phyloP scores from a whole-genome alignment of 2,888 invertebrate species.

The Mechanitis messenoides region DNA sequence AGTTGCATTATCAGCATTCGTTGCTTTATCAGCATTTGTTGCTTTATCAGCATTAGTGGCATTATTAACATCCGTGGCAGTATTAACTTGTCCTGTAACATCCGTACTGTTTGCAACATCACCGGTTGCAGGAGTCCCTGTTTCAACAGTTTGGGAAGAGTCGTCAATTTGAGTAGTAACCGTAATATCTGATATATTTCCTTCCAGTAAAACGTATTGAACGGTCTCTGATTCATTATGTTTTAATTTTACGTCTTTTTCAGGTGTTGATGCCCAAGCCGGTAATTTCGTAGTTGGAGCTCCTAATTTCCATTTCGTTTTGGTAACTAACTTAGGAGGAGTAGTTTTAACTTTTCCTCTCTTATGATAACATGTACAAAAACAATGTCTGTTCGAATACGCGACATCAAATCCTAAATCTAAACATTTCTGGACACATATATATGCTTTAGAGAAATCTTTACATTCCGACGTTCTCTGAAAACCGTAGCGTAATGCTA shows the following conservation, averaged over 20 bases:
- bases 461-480: constrained; percentile 48
- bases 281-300: constrained; percentile 50
- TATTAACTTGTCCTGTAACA: not conserved
- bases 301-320: constrained; percentile 39
- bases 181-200: not conserved
- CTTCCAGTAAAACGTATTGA: not conserved
- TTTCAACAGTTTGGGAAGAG: not conserved
- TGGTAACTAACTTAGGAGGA: constrained; percentile 11
- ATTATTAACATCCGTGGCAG: not conserved
- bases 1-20: not conserved
- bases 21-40: not conserved
- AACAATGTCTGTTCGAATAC: constrained; percentile 47
- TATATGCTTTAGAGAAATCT: constrained; percentile 44
- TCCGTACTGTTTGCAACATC: not conserved
- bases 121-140: not conserved
- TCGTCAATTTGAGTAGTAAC: not conserved
- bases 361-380: constrained; percentile 50
- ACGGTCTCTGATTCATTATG: not conserved
- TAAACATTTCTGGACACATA: constrained; percentile 54
- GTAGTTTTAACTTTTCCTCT: constrained; percentile 36
- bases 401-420: constrained; percentile 50
- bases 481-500: constrained; percentile 52
- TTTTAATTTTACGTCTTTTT: constrained; percentile 3
- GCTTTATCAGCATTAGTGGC: not conserved
- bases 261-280: constrained; percentile 40